A percentile compares a stretch with the other conserved stretches of the same genome.
Evolutionary conservation across 92 coral and sea anemone species (phyloP).

Genomic region (Parazoanthus atlanticus): DNA sequence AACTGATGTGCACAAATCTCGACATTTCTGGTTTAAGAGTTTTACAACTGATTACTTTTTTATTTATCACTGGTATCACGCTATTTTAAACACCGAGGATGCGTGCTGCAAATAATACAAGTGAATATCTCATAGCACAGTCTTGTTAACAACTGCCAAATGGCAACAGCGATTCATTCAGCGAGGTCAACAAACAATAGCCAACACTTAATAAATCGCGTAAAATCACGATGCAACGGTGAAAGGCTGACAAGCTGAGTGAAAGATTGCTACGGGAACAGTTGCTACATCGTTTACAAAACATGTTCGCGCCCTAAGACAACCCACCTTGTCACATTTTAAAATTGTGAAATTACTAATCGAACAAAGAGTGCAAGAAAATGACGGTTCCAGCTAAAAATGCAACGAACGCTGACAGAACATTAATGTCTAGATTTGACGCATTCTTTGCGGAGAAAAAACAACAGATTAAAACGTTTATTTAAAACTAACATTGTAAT

Average conservation of each 20-base stretch:
- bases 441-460: neutral
- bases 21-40: neutral
- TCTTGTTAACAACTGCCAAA: neutral
- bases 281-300: neutral
- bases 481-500: neutral
- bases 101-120: neutral
- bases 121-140: neutral
- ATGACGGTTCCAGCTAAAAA: neutral
- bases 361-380: neutral
- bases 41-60: neutral
- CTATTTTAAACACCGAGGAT: neutral
- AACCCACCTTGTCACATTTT: neutral
- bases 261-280: neutral
- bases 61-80: neutral
- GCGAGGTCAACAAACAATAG: neutral
- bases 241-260: neutral
- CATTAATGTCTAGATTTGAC: neutral
- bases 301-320: neutral
- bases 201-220: neutral
- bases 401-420: neutral
- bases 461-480: neutral
- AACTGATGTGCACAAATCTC: neutral
- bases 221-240: neutral
- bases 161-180: neutral
- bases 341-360: neutral